Base-by-base conservation (phyloP, 2,888 invertebrate genomes). In the Morpho achilles region DNA sequence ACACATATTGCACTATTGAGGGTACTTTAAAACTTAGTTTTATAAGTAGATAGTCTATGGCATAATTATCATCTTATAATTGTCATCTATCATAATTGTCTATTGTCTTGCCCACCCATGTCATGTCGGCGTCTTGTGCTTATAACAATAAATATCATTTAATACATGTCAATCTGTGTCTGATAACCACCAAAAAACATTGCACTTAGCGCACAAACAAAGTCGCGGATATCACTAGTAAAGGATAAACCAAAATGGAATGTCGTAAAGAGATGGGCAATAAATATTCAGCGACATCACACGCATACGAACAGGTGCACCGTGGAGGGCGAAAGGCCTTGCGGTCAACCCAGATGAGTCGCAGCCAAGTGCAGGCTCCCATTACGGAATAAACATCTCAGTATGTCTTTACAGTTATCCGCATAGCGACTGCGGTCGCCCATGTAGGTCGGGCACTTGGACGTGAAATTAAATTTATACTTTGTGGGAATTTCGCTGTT, bases 391-490 rank as follows among this genome's bases (percentile, higher is more conserved):
- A 67, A 69, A 64, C 69, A 69, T 67, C 70, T 67, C 64, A 61
- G 67, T 66, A 73, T 71, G 76, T 71, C 67, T 73, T 77, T 84
- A 86, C 87, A 84, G 87, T 86, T 84, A 87, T 75, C 78, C 80
- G 80, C 81, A 80, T 79, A 75, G 76, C 77, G 71, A 75, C 74
- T 76, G 79, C 79, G 82, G 80, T 79, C 77, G 69, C 63, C 7
- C 68, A 84, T 84, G 79, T 88, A 75, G 87, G 85, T 82, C 85
- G 79, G 75, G 72, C 75, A 75, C 79, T 79, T 77, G 74, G 74
- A 78, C 79, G 76, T 82, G 67, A 80, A 84, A 84, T 84, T 80
- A 79, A 82, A 82, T 80, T 77, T 79, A 82, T 82, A 72, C 75
- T 78, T 75, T 76, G 75, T 74, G 71, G 74, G 78, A 80, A 80